phyloP scores from a whole-genome alignment of 92 coral and sea anemone genomes.

The Hydrozoanthus gracilis region DNA sequence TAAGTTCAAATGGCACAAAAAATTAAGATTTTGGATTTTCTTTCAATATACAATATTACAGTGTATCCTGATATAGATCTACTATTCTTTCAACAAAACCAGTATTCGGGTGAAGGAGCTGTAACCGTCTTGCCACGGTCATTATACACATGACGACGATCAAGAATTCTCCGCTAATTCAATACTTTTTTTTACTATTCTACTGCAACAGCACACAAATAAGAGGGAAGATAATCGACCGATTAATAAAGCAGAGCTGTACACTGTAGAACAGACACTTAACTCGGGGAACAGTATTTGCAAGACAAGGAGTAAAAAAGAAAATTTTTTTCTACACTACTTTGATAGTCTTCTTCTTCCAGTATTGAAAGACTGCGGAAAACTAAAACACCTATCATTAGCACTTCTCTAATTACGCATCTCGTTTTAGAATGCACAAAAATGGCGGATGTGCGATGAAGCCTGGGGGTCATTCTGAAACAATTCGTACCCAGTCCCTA shows the following conservation, averaged over 20 bases:
- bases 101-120: conserved; percentile 45
- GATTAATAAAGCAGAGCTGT: conserved; percentile 37
- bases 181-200: conserved; percentile 47
- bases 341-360: conserved; percentile 24
- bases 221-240: conserved; percentile 1
- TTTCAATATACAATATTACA: conserved; percentile 77
- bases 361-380: conserved; percentile 40
- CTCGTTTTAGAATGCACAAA: conserved; percentile 15
- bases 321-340: conserved; percentile 18
- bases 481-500: not conserved
- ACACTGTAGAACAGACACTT: conserved; percentile 32
- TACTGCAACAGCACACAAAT: conserved; percentile 39
- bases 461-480: not conserved
- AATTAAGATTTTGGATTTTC: conserved; percentile 70
- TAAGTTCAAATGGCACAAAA: conserved; percentile 68
- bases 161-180: conserved; percentile 33
- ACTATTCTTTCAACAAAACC: conserved; percentile 67
- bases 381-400: conserved; percentile 40
- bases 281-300: conserved; percentile 24
- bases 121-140: conserved; percentile 3
- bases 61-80: conserved; percentile 51
- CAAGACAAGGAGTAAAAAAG: conserved; percentile 32
- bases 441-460: not conserved
- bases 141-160: conserved; percentile 17
- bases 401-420: conserved; percentile 31